Evolutionary conservation across 2,888 invertebrate genomes (phyloP).

Genomic region (Anagyrus pseudococci): DNA sequence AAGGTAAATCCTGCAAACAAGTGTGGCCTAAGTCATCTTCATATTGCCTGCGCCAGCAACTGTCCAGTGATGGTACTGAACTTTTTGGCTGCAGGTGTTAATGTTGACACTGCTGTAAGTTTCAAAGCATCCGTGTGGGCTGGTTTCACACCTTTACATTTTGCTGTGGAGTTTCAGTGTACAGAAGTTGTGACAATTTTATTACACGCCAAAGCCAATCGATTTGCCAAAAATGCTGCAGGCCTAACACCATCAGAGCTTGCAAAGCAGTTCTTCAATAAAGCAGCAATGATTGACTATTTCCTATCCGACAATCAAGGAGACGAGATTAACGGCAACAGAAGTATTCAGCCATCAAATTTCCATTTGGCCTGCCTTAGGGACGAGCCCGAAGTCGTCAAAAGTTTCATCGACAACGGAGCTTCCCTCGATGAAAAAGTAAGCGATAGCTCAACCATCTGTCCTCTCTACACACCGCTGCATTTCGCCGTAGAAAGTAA

Average conservation of each 20-base stretch:
- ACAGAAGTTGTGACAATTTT: neutral
- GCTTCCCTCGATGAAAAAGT: neutral
- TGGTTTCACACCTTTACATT: conserved; percentile 21
- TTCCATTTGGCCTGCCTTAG: conserved; percentile 15
- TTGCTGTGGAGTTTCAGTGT: conserved; percentile 16
- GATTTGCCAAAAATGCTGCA: neutral
- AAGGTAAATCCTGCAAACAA: neutral
- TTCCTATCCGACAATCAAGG: neutral
- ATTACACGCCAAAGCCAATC: neutral
- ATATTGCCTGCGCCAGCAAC: conserved; percentile 21
- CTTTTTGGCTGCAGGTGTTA: neutral
- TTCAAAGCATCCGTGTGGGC: neutral
- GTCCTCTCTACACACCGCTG: conserved; percentile 1
- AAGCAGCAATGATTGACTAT: neutral
- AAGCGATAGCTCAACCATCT: neutral
- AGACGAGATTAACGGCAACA: neutral
- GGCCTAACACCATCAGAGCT: neutral
- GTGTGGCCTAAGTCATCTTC: conserved; percentile 1
- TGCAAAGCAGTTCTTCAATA: neutral
- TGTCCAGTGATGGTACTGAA: neutral
- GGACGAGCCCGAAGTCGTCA: neutral
- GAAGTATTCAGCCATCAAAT: neutral
- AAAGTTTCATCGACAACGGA: conserved; percentile 9
- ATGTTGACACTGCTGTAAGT: neutral
- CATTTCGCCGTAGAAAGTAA: conserved; percentile 9